Base-by-base conservation (phyloP, 2,113 vertebrate genomes). In the Phyllostomus hastatus region DNA sequence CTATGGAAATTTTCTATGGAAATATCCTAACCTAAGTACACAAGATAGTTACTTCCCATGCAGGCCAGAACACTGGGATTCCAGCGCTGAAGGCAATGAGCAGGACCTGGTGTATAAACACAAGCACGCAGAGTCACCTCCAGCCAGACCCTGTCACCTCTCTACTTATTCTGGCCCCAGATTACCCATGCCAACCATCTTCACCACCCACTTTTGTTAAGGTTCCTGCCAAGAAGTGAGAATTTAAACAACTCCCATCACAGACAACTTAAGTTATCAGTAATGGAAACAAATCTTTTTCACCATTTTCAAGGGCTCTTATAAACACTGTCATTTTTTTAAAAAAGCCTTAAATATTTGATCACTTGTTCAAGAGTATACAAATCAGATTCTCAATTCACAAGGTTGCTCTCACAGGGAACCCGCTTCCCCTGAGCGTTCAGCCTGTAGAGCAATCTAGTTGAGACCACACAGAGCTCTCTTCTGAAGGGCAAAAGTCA, bases 231-330 rank as follows among this genome's bases (percentile, higher is more conserved):
- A 35, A 92, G 54, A 96, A 90, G 73, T 57, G 41, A 69, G 80
- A 93, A 95, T 92, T 95, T 90, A 73, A 94, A 96, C 91, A 96
- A 97, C 33, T 97, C 79, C 66, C 64, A 84, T 80, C 17, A 67
- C n/a, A 86, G 81, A 20, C 0, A 10, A 90, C 67, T 70, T 82
- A 70, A 91, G 46, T 61, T 61, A 66, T 76, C 73, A 94, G 88
- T 84, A 97, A 97, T 88, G 59, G 84, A 97, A 98, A 97, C 66
- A 93, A 94, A 59, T 75, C 85, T 41, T 96, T 43, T 96, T 48
- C 72, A 93, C 38, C 35, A 86, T 28, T 85, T 95, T 97, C 57
- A 88, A 81, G 48, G 41, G 43, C 52, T 28, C 81, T 73, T 85
- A 94, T 91, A 97, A 98, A 97, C 66, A 97, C 15, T 81, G 67